Base-by-base conservation (phyloP, 2,113 vertebrate genomes). In the Stigmatopora argus region DNA sequence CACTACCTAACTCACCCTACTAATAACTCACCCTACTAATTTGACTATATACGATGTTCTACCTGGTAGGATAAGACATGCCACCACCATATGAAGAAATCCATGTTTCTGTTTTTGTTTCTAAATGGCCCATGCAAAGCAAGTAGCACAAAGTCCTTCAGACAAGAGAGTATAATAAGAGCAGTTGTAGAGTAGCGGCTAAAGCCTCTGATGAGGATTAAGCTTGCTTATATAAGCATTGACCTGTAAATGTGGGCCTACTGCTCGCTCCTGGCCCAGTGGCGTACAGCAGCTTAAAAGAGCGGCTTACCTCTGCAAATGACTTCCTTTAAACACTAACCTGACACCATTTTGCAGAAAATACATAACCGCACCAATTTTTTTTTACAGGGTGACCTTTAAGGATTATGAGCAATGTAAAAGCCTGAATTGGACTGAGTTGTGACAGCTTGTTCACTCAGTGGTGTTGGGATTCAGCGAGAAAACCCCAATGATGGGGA, bases 161-260 rank as follows among this genome's bases (percentile, higher is more conserved):
- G 55, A 79, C 65, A 65, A 64, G 14, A 64, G 68, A 44, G 67
- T 72, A 55, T 73, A 78, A 72, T 74, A 66, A 65, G 62, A 70
- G 75, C 70, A 72, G 69, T 62, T 64, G 69, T 73, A 70, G 56
- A 70, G 67, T 64, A 66, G 45, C 69, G 61, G 65, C 69, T 45
- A 69, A 57, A 66, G 45, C 69, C 63, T 66, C 67, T 45, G 71
- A 57, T 67, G 74, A 46, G 78, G 87, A 84, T 83, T 81, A 82
- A 75, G 73, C 15, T 19, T 18, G 58, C 68, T 89, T 86, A 87
- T 74, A 84, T 89, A 91, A 89, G 41, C 68, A 45, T 60, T 84
- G 86, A 85, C 82, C 81, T 79, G 78, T 70, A 78, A 66, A 73
- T 66, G 71, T 47, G 70, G 79, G 83, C 76, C 83, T 69, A 61